Conservation (phyloP, 2,113 vertebrate species). For the Dicrurus megarhynchus region DNA sequence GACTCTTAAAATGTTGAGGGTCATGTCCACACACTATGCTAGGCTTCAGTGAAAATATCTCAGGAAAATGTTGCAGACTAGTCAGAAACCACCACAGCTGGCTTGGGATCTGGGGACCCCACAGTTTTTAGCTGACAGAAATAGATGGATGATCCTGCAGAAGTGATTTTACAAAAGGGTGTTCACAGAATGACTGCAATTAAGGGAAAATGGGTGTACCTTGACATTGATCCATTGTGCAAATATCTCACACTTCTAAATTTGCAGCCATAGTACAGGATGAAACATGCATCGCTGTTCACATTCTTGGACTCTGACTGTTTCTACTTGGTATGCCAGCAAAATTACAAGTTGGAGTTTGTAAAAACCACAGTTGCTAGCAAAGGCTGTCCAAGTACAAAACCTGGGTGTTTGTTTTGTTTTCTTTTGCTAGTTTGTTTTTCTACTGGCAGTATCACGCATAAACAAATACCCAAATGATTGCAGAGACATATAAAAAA, state of each 20-base stretch:
- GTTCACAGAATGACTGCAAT: background rate
- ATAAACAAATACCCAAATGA: background rate
- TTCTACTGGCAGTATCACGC: background rate
- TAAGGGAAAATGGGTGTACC: background rate
- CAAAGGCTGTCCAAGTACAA: background rate
- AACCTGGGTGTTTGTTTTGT: fast-evolving
- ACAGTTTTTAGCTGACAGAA: background rate
- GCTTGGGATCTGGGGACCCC: background rate
- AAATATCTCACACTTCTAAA: background rate
- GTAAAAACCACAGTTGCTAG: background rate
- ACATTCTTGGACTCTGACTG: background rate
- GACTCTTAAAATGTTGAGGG: background rate
- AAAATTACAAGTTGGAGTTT: background rate
- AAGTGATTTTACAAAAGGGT: background rate
- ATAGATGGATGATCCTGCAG: background rate
- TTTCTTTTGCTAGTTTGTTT: background rate
- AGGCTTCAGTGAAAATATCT: background rate
- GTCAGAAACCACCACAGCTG: background rate
- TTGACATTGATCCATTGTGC: background rate
- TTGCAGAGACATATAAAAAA: background rate
- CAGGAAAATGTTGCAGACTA: background rate
- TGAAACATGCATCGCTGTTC: background rate
- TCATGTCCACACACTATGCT: background rate
- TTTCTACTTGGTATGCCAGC: background rate
- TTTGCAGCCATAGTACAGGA: background rate